Percentiles rank a stretch among this genome's conserved stretches.
Conservation (phyloP, 2,113 vertebrate species). For the Orthonyx spaldingii region DNA sequence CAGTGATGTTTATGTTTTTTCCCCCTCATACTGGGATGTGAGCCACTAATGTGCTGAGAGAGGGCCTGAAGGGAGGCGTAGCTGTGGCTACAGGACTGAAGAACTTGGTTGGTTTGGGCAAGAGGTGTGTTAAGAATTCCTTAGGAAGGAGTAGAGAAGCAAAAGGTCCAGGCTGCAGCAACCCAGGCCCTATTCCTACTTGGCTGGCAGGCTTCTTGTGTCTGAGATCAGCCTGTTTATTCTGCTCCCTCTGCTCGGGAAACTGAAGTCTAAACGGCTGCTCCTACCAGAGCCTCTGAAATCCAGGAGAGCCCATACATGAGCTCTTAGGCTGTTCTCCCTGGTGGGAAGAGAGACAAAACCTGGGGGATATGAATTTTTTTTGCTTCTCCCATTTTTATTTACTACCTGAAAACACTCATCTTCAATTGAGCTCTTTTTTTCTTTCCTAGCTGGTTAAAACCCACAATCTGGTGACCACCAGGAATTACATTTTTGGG, state of each 20-base stretch:
- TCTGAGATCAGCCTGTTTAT: background rate
- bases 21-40: background rate
- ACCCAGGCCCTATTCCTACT: background rate
- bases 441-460: conserved; percentile 84
- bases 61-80: background rate
- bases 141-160: background rate
- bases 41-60: background rate
- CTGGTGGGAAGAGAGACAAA: background rate
- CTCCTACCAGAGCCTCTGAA: background rate
- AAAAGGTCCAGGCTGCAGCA: background rate
- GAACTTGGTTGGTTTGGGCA: background rate
- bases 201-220: background rate
- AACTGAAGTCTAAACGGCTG: background rate
- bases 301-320: background rate
- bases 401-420: background rate
- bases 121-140: background rate
- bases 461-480: conserved; percentile 89
- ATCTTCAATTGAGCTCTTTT: background rate
- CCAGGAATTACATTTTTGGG: conserved; percentile 93
- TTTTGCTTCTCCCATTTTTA: background rate
- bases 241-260: background rate
- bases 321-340: background rate
- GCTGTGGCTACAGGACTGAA: background rate
- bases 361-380: background rate
- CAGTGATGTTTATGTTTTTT: background rate